A percentile compares a stretch with the other conserved stretches of the same genome.
phyloP scores from a whole-genome alignment of 2,797 vertebrate genomes.

The Sebastes trivittatus region DNA sequence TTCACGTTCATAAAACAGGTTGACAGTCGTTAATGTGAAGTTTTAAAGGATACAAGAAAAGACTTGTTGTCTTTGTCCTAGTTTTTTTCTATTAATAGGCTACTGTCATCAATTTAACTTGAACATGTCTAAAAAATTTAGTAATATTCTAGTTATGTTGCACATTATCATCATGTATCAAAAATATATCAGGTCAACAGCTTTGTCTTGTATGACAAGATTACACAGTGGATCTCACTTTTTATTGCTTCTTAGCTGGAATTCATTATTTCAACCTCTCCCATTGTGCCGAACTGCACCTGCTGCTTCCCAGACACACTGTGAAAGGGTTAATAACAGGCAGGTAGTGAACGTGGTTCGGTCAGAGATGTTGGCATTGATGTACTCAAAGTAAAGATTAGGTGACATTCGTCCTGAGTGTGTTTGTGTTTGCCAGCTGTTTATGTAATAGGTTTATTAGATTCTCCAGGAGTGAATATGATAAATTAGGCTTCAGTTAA shows the following conservation, averaged over 20 bases:
- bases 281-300: neutral
- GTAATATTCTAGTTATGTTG: neutral
- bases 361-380: neutral
- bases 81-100: conserved; percentile 1
- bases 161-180: neutral
- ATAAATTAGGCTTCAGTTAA: conserved; percentile 34
- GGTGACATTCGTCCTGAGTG: neutral
- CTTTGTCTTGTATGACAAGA: neutral
- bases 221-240: neutral
- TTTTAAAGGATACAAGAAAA: neutral
- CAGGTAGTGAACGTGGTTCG: neutral
- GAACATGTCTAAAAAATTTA: neutral
- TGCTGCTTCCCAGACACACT: conserved; percentile 6
- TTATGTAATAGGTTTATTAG: conserved; percentile 10
- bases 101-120: neutral
- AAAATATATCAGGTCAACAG: neutral
- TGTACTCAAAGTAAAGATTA: neutral
- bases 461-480: conserved; percentile 13
- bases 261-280: conserved; percentile 5
- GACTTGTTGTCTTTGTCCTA: neutral
- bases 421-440: conserved; percentile 27
- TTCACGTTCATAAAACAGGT: neutral
- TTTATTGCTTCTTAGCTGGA: neutral
- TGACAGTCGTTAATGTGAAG: neutral
- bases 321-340: conserved; percentile 1